A percentile compares a stretch with the other conserved stretches of the same genome.
These are phyloP conservation scores for Tenthredo amoena DNA, from an alignment of 2,888 invertebrate species.

Conservation along the genomic window DNA sequence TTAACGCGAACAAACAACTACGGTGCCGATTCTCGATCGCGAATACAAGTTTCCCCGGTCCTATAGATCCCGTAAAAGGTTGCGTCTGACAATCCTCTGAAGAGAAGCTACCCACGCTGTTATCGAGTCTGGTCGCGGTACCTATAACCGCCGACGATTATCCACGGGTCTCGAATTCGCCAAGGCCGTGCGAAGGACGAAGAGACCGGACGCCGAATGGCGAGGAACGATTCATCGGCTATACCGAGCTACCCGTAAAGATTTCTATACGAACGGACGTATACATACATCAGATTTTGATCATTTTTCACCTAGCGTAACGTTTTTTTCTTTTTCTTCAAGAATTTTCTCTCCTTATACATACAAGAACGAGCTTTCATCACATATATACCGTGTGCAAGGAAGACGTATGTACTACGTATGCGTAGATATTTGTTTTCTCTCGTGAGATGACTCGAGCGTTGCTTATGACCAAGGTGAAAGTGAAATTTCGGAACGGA, in stretches of 20 bases:
- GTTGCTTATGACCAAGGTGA: constrained; percentile 35
- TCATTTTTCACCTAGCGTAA: too few relatives aligned
- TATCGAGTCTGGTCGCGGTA: background rate
- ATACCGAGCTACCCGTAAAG: background rate
- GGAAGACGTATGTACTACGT: background rate
- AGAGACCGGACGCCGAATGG: constrained; percentile 9
- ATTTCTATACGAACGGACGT: background rate
- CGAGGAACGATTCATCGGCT: constrained; percentile 22
- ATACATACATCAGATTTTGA: too few relatives aligned
- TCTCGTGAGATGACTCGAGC: constrained; percentile 19
- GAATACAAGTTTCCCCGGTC: background rate
- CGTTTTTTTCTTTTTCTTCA: too few relatives aligned
- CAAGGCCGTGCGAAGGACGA: constrained; percentile 38
- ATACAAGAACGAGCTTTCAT: background rate
- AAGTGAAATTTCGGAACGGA: constrained; percentile 42
- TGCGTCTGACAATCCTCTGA: background rate
- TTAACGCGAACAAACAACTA: background rate
- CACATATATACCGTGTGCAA: background rate
- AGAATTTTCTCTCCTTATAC: background rate
- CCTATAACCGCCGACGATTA: background rate
- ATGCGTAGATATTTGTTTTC: constrained; percentile 11
- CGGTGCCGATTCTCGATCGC: background rate
- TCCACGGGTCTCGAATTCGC: constrained; percentile 11
- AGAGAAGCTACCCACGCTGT: constrained; percentile 27
- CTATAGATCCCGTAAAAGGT: background rate